These are phyloP conservation scores for Cyaniris semiargus DNA, from an alignment of 2,888 invertebrate genomes.

Conservation along the genomic window DNA sequence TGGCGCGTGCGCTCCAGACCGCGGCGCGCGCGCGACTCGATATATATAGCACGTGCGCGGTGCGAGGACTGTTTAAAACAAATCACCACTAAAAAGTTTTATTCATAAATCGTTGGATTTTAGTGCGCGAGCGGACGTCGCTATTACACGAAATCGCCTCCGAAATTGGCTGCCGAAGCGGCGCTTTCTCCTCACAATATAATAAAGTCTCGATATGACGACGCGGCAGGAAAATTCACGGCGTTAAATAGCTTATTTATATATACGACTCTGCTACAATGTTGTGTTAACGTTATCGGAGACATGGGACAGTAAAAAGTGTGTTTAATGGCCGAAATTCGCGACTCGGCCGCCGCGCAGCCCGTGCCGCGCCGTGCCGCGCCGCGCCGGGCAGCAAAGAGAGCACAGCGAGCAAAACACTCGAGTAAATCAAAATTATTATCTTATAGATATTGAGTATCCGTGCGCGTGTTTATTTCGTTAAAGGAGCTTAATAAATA, in stretches of 20 bases:
- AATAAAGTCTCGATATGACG: not conserved
- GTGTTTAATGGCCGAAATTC: not conserved
- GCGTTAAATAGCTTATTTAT: not conserved
- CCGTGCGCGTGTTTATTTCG: not conserved
- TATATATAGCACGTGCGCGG: constrained; percentile 57
- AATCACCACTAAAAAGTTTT: constrained; percentile 5
- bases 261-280: not conserved
- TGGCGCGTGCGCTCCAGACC: constrained; percentile 66
- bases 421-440: not conserved
- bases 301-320: constrained; percentile 12
- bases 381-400: not conserved
- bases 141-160: not conserved
- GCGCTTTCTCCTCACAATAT: not conserved
- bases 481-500: not conserved
- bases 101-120: constrained; percentile 5
- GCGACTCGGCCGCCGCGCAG: not conserved
- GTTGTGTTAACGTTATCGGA: not conserved
- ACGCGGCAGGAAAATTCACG: not conserved
- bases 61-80: not conserved
- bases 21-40: constrained; percentile 60
- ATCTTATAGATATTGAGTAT: not conserved
- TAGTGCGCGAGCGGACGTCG: not conserved
- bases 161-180: not conserved
- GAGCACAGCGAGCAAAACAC: not conserved
- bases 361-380: not conserved